Evolutionary conservation across 1,140 invertebrate genomes (phyloP).

Genomic region (Lerema accius): DNA sequence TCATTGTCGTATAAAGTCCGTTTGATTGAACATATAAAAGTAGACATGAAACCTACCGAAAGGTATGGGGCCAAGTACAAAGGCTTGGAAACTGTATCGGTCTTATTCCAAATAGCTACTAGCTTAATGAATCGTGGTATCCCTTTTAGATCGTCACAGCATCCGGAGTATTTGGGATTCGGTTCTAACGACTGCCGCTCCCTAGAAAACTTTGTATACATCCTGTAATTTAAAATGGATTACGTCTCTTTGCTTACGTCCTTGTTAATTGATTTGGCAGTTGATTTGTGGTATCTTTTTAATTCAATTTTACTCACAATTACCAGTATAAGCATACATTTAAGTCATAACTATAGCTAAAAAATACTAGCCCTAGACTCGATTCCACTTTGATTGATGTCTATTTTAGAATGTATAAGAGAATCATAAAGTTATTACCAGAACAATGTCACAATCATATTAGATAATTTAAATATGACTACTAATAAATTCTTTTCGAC

Average conservation of each 20-base stretch:
- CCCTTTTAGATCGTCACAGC: slow-evolving; percentile 37
- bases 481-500: too few relatives aligned
- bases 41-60: slow-evolving; percentile 4
- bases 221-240: slow-evolving; percentile 33
- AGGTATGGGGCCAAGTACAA: slow-evolving; percentile 32
- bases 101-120: slow-evolving; percentile 46
- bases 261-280: slow-evolving; percentile 19
- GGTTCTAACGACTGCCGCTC: slow-evolving; percentile 43
- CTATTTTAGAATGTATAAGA: too few relatives aligned
- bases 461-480: too few relatives aligned
- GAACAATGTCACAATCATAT: too few relatives aligned
- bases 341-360: too few relatives aligned
- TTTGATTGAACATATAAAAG: slow-evolving; percentile 32
- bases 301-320: too few relatives aligned
- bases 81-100: slow-evolving; percentile 46
- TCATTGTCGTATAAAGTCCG: background rate
- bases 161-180: slow-evolving; percentile 40
- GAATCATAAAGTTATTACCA: too few relatives aligned
- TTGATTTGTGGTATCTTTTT: slow-evolving; percentile 6
- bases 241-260: slow-evolving; percentile 22
- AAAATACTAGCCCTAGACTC: too few relatives aligned
- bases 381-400: slow-evolving; percentile 10
- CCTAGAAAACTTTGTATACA: slow-evolving; percentile 43
- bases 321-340: too few relatives aligned
- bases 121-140: slow-evolving; percentile 45